Evolutionary conservation across 1,140 invertebrate species (phyloP), one percentile per base, ranked within the genome.

Genomic region (Atta colombica): DNA sequence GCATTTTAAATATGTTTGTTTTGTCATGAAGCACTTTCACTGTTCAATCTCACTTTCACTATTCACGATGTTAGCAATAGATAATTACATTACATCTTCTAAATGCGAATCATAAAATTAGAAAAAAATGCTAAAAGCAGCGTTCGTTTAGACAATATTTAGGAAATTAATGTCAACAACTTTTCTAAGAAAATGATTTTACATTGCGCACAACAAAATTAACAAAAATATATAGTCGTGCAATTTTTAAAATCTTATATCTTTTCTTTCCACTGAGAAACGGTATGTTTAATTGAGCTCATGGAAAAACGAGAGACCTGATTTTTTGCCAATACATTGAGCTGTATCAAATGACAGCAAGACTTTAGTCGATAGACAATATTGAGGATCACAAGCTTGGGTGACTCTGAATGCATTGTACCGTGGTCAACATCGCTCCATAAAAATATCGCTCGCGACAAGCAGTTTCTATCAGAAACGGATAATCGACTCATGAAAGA

Each of bases 351-450:
- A 58, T 65, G 72, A 60, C 45, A 25, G 7, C 25, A 39, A 85
- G 55, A 66, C 55, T 72, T 77, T 77, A 87, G 35, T 89, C 77
- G 85, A 58, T 80, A 45, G 21, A 60, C 28, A 53, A 63, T 80
- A 90, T 90, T 74, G 66, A 39, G 18, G 2, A 65, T 82, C 72
- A 39, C 77, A 55, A 58, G 60, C 60, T 84, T 77, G 69, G n/a
- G 6, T 84, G 69, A 74, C 28, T 74, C 55, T 28, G 55, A 51
- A 84, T 61, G 55, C 69, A 75, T 14, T 49, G 80, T 75, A 63
- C 69, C 69, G 80, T 84, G 14, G 21, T 75, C 69, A 74, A 75
- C 61, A 75, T 84, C n/a, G 69, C 14, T 5, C 55, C 80, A 35
- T 84, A 75, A 74, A 84, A 84, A 63, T 84, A 84, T 16, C 80